Conservation (phyloP, 2,797 vertebrate genomes). For the Sebastolobus altivelis region DNA sequence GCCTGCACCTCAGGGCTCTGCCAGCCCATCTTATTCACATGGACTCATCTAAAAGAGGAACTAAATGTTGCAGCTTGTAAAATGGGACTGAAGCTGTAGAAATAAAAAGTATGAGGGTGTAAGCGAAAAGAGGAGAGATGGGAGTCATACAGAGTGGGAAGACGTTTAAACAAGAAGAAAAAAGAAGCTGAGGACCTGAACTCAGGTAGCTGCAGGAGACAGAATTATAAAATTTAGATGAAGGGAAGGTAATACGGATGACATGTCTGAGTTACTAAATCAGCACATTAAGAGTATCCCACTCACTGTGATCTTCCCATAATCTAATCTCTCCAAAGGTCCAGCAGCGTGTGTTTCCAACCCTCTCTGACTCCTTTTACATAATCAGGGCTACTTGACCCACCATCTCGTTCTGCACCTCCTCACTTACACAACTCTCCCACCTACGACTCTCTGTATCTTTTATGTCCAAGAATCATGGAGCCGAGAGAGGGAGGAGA, state of each 20-base stretch:
- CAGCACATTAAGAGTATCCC: conserved; percentile 30
- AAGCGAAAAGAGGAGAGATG: conserved; percentile 15
- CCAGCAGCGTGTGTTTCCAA: conserved; percentile 64
- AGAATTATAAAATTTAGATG: neutral
- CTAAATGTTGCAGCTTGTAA: conserved; percentile 41
- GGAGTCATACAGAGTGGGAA: conserved; percentile 20
- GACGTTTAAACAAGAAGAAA: conserved; percentile 21
- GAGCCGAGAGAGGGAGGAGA: conserved; percentile 42
- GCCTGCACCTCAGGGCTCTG: conserved; percentile 50
- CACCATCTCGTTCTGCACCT: conserved; percentile 71
- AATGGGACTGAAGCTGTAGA: conserved; percentile 15
- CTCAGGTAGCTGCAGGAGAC: neutral
- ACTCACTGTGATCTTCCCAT: conserved; percentile 42
- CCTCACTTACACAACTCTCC: conserved; percentile 82
- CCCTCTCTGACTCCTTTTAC: conserved; percentile 71
- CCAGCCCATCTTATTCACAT: conserved; percentile 52
- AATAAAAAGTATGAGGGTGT: conserved; percentile 6
- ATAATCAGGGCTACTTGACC: conserved; percentile 80
- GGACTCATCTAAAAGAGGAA: conserved; percentile 55
- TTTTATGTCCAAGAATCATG: conserved; percentile 74
- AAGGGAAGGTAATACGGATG: neutral
- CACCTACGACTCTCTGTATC: conserved; percentile 77
- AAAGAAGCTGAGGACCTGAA: conserved; percentile 19
- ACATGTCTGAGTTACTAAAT: conserved; percentile 46
- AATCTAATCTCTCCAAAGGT: conserved; percentile 63